Percentiles rank a stretch among this genome's conserved stretches.
phyloP scores from a whole-genome alignment of 2,113 vertebrate species.

The Pygathrix nemaeus region DNA sequence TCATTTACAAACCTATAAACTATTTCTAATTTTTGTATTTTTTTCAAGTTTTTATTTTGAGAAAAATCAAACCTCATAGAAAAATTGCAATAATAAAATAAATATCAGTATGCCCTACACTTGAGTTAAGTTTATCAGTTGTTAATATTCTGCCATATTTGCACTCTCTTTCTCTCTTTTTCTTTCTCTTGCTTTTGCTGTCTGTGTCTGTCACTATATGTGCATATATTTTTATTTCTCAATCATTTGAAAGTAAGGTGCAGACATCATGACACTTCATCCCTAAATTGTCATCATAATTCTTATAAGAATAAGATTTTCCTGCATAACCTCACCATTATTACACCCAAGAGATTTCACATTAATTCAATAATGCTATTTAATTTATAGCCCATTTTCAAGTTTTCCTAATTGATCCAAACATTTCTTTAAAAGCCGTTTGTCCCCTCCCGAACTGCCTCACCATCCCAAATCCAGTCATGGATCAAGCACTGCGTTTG shows the following conservation, averaged over 20 bases:
- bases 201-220: background rate
- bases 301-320: slow-evolving; percentile 33
- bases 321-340: background rate
- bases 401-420: background rate
- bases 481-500: background rate
- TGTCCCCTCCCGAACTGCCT: background rate
- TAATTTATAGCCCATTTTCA: background rate
- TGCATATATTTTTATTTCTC: background rate
- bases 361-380: background rate
- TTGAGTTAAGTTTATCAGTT: background rate
- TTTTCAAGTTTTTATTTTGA: slow-evolving; percentile 8
- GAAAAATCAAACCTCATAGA: background rate
- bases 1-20: background rate
- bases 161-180: background rate
- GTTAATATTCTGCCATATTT: background rate
- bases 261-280: background rate
- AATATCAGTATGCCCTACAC: background rate
- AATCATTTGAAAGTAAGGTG: background rate
- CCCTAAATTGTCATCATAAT: background rate
- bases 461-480: background rate
- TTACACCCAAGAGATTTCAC: background rate
- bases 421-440: background rate
- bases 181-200: background rate
- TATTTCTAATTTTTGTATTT: slow-evolving; percentile 11
- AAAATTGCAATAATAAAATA: background rate